phyloP scores from a whole-genome alignment of 2,888 invertebrate species.

The Quadroppia sp. region DNA sequence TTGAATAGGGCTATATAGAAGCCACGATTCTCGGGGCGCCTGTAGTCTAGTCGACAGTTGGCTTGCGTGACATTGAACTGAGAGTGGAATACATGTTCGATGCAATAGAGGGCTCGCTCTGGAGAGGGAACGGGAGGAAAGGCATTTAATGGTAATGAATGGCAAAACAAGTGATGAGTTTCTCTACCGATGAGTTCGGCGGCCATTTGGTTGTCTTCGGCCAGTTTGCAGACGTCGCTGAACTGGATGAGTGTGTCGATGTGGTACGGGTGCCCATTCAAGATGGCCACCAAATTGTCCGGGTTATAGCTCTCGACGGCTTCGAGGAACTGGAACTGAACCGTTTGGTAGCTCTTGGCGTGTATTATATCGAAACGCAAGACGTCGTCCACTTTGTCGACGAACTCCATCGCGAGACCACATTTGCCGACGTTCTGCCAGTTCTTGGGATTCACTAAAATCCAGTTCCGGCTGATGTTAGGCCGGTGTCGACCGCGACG shows the following conservation, averaged over 20 bases:
- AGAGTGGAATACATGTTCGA: conserved; percentile 74
- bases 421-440: conserved; percentile 69
- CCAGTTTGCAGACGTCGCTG: conserved; percentile 69
- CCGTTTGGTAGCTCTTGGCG: conserved; percentile 66
- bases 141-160: background rate
- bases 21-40: conserved; percentile 72
- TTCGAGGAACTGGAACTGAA: conserved; percentile 69
- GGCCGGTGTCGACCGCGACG: background rate
- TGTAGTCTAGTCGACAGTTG: conserved; percentile 70
- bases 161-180: background rate
- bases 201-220: conserved; percentile 70
- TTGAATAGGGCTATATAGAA: conserved; percentile 76
- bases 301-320: conserved; percentile 75
- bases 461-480: background rate
- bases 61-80: conserved; percentile 71
- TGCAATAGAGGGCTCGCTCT: conserved; percentile 69
- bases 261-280: conserved; percentile 71
- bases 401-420: conserved; percentile 65
- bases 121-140: background rate
- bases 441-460: conserved; percentile 50
- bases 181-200: conserved; percentile 63
- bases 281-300: conserved; percentile 68
- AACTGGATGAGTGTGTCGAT: conserved; percentile 74
- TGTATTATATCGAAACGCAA: conserved; percentile 71
- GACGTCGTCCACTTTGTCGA: conserved; percentile 58